Base-by-base conservation (phyloP, 2,113 vertebrate genomes). In the Plectropomus leopardus region DNA sequence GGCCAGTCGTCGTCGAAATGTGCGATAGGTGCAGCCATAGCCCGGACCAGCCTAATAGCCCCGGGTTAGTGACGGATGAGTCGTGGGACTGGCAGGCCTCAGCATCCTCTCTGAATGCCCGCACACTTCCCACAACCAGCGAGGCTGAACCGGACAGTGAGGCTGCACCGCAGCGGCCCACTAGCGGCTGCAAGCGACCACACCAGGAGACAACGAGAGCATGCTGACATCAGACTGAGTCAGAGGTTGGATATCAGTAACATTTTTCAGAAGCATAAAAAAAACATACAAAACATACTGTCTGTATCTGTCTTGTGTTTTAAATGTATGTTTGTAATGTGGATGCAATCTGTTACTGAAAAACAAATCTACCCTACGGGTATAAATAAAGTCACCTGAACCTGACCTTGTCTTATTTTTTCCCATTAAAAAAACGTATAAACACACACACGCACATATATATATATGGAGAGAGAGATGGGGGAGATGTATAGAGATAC, bases 1-100 rank as follows among this genome's bases (percentile, higher is more conserved):
- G 96, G 95, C 96, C 96, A 95, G 53, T 96, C 96, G n/a, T 96
- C 96, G 57, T 95, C 95, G 10, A 94, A 91, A 86, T 91, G 93
- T 17, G 92, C 92, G 23, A 93, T 61, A 53, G 96, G 95, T 55
- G 96, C 96, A 94, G 96, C 97, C 96, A 98, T 97, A 60, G 82
- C 95, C 84, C 86, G 90, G 70, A 67, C 71, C 82, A 50, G 84
- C 64, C 84, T 87, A 89, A 0, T 9, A 79, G 72, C 44, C 30
- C 76, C 61, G 75, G 79, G 71, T 61, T 21, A 16, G 21, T 5
- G 80, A 28, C 47, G 85, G 55, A 40, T 68, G 72, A 45, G 76
- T 15, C 0, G 54, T 21, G 72, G 73, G 75, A 42, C 53, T 19
- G 69, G 28, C 72, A 74, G 90, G 90, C 85, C 89, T 69, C 86